These are phyloP conservation scores for Drosophila maculinotata DNA, from an alignment of 2,888 invertebrate genomes.

Conservation along the genomic window DNA sequence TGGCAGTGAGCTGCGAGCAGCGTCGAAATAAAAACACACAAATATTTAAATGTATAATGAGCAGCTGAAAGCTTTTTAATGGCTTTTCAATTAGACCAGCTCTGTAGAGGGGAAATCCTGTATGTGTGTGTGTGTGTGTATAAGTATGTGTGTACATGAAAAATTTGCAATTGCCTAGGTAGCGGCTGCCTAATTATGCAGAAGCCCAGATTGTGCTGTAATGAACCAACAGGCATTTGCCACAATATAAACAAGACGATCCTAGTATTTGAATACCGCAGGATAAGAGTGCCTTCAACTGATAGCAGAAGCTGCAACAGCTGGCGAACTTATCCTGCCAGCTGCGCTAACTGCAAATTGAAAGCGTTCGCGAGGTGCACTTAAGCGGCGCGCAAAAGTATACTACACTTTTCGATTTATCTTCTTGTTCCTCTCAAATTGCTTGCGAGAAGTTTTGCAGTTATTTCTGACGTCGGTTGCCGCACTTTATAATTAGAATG, in stretches of 20 bases:
- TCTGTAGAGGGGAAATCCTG: constrained; percentile 23
- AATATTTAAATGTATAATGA: constrained; percentile 82
- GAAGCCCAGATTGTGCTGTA: constrained; percentile 50
- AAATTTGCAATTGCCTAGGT: constrained; percentile 38
- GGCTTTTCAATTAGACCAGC: constrained; percentile 80
- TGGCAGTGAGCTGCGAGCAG: constrained; percentile 14
- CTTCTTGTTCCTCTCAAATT: not conserved
- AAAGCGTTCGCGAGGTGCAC: constrained; percentile 10
- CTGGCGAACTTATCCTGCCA: constrained; percentile 12
- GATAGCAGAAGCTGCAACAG: constrained; percentile 10
- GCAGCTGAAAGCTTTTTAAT: constrained; percentile 80
- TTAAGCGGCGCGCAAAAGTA: constrained; percentile 20
- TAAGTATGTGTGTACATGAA: constrained; percentile 28
- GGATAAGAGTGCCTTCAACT: not conserved
- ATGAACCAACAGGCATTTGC: not conserved
- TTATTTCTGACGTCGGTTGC: not conserved
- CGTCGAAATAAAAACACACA: constrained; percentile 64
- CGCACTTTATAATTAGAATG: constrained; percentile 23
- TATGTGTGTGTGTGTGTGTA: constrained; percentile 10
- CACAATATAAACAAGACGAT: not conserved
- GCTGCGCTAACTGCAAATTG: constrained; percentile 35
- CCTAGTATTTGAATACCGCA: not conserved
- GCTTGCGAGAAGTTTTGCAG: too few relatives aligned
- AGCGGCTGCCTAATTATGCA: constrained; percentile 64
- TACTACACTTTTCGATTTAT: constrained; percentile 12